Evolutionary conservation across 2,888 invertebrate species (phyloP), one percentile per base, ranked within the genome.

Genomic region (Tipula unca): DNA sequence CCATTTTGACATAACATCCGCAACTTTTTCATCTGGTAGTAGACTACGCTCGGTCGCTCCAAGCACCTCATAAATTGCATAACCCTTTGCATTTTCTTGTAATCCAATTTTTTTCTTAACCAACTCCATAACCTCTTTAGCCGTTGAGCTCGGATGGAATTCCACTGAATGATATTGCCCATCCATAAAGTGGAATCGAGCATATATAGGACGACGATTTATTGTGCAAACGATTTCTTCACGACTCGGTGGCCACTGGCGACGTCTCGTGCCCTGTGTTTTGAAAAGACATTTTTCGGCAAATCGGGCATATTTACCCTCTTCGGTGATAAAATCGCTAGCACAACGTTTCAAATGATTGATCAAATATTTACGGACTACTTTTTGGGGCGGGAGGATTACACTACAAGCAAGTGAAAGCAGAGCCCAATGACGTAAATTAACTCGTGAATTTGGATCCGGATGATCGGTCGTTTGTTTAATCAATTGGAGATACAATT

Each of bases 1-100:
- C 98, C 98, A 98, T 89, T 97, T 95, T 4, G 98, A 97, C 93
- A 98, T 95, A 29, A 98, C 97, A 90, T 98, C 98, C 0, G 97
- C 96, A 14, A 97, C 95, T 88, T 98, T 97, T 90, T 98, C 98
- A 89, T 95, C 95, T 8, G 94, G 94, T 84, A 95, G 93, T 87
- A 98, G 92, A 88, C 96, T 96, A 85, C 98, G 93, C 90, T 98
- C 98, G 0, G 96, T 95, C 88, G 94, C 95, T 1, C 97, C 97
- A 87, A 97, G 93, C 83, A 97, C 96, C 90, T 98, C 98, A 91
- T 98, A 98, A 86, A 98, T 93, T 0, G 98, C 96, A 90, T 98
- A 98, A 17, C 98, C 97, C 86, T 88, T 87, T 1, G 91, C 89
- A 86, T 89, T 89, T 17, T 90, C 90, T 69, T 89, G 89, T 1